Percentiles rank a stretch among this genome's conserved stretches.
phyloP scores from a whole-genome alignment of 1,140 invertebrate genomes.

The Drosophila tropicalis region DNA sequence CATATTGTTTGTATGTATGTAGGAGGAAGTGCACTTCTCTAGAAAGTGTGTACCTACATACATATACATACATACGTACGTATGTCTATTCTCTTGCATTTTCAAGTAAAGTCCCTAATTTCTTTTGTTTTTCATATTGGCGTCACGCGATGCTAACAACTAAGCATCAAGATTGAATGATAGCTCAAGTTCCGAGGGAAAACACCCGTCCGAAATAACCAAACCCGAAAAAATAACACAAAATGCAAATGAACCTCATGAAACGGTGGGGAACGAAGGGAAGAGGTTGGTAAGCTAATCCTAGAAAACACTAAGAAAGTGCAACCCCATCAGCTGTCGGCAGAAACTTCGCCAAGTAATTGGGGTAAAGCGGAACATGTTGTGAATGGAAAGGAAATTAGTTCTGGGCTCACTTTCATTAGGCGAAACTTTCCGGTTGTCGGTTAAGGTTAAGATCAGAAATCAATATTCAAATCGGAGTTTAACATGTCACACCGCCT shows the following conservation, averaged over 20 bases:
- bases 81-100: neutral
- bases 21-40: conserved; percentile 9
- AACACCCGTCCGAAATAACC: conserved; percentile 21
- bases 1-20: neutral
- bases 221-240: neutral
- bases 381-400: conserved; percentile 60
- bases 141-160: conserved; percentile 80
- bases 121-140: neutral
- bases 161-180: conserved; percentile 61
- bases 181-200: conserved; percentile 36
- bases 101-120: conserved; percentile 38
- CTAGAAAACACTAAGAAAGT: conserved; percentile 5
- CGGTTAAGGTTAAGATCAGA: conserved; percentile 40
- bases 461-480: neutral
- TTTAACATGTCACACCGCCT: neutral
- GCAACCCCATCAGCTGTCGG: conserved; percentile 45
- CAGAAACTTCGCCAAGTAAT: conserved; percentile 69
- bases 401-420: conserved; percentile 38
- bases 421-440: conserved; percentile 19
- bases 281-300: neutral
- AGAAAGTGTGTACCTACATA: conserved; percentile 8
- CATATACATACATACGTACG: conserved; percentile 58
- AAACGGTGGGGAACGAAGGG: neutral
- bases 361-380: conserved; percentile 40
- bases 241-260: conserved; percentile 37